A percentile compares a stretch with the other conserved stretches of the same genome.
Conservation (phyloP, 2,888 invertebrate genomes). For the Slavum lentiscoides region DNA sequence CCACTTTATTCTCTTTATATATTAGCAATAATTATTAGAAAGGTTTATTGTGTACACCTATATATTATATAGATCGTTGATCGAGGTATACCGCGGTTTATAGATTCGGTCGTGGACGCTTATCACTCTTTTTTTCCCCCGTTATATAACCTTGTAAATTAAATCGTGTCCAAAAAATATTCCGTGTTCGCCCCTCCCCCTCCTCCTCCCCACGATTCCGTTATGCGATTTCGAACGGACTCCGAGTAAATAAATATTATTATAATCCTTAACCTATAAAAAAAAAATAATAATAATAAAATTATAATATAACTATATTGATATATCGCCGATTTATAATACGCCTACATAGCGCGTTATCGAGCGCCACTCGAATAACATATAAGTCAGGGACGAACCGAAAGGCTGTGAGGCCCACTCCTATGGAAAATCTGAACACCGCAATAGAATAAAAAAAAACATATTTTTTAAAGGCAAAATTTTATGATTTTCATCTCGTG, state of each 20-base stretch:
- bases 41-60: too few relatives aligned
- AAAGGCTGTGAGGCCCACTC: too few relatives aligned
- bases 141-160: conserved; percentile 10
- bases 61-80: too few relatives aligned
- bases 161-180: conserved; percentile 11
- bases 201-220: background rate
- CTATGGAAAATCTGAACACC: too few relatives aligned
- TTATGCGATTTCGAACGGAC: background rate
- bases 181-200: background rate
- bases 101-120: background rate
- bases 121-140: background rate
- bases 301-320: background rate
- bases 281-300: too few relatives aligned
- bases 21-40: too few relatives aligned
- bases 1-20: too few relatives aligned
- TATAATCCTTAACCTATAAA: conserved; percentile 25
- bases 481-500: too few relatives aligned
- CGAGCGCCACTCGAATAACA: too few relatives aligned
- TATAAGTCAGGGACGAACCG: too few relatives aligned
- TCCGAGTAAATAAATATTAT: background rate
- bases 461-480: too few relatives aligned
- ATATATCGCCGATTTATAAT: conserved; percentile 1
- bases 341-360: background rate
- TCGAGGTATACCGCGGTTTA: background rate
- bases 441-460: too few relatives aligned